phyloP scores from a whole-genome alignment of 2,797 vertebrate genomes.

The Limnodromus scolopaceus region DNA sequence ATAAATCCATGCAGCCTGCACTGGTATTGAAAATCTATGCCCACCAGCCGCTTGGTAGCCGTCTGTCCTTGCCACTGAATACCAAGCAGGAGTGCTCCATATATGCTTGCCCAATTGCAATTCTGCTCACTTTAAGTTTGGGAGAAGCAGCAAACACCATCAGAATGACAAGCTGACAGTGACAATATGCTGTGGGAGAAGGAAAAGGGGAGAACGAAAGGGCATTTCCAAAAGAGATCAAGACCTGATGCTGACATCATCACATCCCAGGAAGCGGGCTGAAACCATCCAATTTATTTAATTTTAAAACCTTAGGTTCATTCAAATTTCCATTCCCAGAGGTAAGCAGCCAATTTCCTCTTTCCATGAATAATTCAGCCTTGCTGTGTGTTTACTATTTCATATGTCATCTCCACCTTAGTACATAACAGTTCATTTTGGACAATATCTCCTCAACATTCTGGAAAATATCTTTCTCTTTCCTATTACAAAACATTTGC shows the following conservation, averaged over 20 bases:
- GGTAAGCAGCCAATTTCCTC: conserved; percentile 14
- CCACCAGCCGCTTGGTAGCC: neutral
- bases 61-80: neutral
- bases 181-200: neutral
- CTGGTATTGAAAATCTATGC: neutral
- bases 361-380: neutral
- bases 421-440: neutral
- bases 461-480: neutral
- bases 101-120: neutral
- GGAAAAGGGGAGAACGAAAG: neutral
- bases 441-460: neutral
- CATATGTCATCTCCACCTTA: neutral
- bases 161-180: neutral
- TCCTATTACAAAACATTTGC: neutral
- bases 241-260: neutral
- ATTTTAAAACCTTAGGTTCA: neutral
- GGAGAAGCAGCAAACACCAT: neutral
- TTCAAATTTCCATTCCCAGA: neutral
- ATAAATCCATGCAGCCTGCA: neutral
- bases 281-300: neutral
- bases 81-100: neutral
- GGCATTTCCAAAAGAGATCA: conserved; percentile 17
- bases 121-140: neutral
- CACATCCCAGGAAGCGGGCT: neutral
- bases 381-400: neutral